Percentiles rank a stretch among this genome's conserved stretches.
These are phyloP conservation scores for Lycocorax pyrrhopterus DNA, from an alignment of 2,113 vertebrate genomes.

Conservation along the genomic window DNA sequence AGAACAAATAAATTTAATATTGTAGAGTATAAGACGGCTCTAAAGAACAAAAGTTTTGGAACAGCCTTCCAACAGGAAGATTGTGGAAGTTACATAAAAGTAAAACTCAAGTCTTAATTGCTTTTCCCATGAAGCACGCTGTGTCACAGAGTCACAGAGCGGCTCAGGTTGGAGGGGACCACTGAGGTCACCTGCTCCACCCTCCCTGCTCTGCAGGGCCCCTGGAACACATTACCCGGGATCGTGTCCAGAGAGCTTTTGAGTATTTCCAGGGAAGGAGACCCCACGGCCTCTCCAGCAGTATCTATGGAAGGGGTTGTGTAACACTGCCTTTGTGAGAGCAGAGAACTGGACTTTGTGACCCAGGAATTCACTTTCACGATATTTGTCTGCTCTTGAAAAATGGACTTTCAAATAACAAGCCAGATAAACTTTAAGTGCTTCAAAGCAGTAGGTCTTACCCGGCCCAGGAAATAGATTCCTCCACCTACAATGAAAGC, in stretches of 20 bases:
- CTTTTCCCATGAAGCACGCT: not conserved
- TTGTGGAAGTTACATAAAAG: not conserved
- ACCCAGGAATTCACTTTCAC: not conserved
- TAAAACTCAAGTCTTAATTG: not conserved
- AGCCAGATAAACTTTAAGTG: not conserved
- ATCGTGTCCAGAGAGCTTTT: fast-evolving
- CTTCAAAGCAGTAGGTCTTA: slow-evolving; percentile 63
- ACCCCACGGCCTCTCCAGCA: not conserved
- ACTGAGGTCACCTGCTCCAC: not conserved
- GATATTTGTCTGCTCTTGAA: not conserved
- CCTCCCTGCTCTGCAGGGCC: not conserved
- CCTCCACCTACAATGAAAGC: slow-evolving; percentile 98
- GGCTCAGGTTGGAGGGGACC: not conserved
- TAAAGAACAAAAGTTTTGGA: not conserved
- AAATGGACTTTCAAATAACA: not conserved
- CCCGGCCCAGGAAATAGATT: slow-evolving; percentile 97
- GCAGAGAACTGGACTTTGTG: not conserved
- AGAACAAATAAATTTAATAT: not conserved
- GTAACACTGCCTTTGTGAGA: not conserved
- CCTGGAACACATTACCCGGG: fast-evolving
- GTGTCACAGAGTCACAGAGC: not conserved
- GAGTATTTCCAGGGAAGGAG: not conserved
- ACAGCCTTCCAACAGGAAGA: not conserved
- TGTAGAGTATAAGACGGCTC: not conserved
- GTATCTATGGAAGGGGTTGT: not conserved